Base-by-base conservation (phyloP, 2,113 vertebrate species). In the Pogonocichla stellata region DNA sequence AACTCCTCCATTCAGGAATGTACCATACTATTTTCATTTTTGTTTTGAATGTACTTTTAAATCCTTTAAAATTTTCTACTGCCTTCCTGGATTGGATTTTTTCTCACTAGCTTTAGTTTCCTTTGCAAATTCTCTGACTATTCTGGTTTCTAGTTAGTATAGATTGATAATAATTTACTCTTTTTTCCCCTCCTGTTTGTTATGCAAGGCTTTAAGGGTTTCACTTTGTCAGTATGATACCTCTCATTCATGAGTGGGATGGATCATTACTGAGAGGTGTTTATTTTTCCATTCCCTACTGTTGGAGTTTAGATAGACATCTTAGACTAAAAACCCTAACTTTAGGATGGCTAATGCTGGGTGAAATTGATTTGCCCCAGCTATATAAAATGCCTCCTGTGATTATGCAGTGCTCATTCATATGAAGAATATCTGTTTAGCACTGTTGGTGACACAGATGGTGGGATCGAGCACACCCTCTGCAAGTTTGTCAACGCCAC, bases 381-480 rank as follows among this genome's bases (percentile, higher is more conserved):
- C 15, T 66, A 33, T 19, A 33, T 38, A 62, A 86, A 93, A 66
- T 78, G 8, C 42, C 18, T 48, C 16, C 17, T 79, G 29, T 58
- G n/a, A 45, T 73, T 83, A 61, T 65, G 28, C 25, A 33, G 9
- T 33, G 4, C 26, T 88, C 26, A n/a, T 80, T 83, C 67, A 10
- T 43, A 1, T 31, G n/a, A n/a, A 61, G 34, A 69, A 9, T 61
- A 31, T 67, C 4, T 69, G 19, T 69, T 82, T 61, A 61, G 40
- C 29, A 16, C 40, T 42, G 40, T 40, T 17, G 40, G 19, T 25
- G 31, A 33, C 29, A 61, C 3, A 6, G 20, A 18, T 3, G 0
- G 9, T 40, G 40, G 61, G 38, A 54, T 22, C 0, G 0, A 81
- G 29, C 4, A 17, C 47, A 67, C 53, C 25, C 11, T 31, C 70